Evolutionary conservation across 1,140 invertebrate species (phyloP), one percentile per base, ranked within the genome.

Genomic region (Dreissena polymorpha): DNA sequence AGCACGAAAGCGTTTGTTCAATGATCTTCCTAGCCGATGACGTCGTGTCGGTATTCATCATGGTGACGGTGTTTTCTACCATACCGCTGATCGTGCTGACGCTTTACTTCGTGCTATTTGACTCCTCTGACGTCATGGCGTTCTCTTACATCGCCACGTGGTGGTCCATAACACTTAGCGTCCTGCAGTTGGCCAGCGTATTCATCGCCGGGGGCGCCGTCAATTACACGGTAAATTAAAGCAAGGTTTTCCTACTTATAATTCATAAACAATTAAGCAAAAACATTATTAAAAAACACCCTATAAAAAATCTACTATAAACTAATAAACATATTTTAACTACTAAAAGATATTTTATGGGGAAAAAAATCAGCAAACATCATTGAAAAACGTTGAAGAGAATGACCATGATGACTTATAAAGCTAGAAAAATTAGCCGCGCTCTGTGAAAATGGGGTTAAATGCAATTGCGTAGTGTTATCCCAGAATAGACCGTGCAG

Each of bases 81-180:
- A 81, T 81, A 64, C 78, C 78, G 25, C 29, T 81, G n/a, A 81
- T 81, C 49, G 78, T 81, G 18, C 21, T 81, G 0, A 81, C 78
- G 27, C 68, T 81, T 16, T 81, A 81, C 51, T 81, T 72, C 55
- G 78, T 81, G 55, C 25, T 81, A 18, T 81, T 81, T 23, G 78
- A 63, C 29, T 23, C 55, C 27, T 51, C 69, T n/a, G 78, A 73
- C 29, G 49, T 67, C 0, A 27, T 53, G 13, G 16, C 78, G 0
- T 81, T 81, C 29, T 71, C 78, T 13, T 81, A 72, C 25, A 68
- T 14, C 0, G 78, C 78, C 13, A 81, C 78, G 10, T 81, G 78
- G 68, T 81, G 78, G 78, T 81, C 78, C 6, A 73, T 81, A n/a
- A 21, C 70, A 13, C 70, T 81, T 7, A 65, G 78, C 49, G 60